Conservation (phyloP, 2,113 vertebrate genomes). For the Lepisosteus osseus region DNA sequence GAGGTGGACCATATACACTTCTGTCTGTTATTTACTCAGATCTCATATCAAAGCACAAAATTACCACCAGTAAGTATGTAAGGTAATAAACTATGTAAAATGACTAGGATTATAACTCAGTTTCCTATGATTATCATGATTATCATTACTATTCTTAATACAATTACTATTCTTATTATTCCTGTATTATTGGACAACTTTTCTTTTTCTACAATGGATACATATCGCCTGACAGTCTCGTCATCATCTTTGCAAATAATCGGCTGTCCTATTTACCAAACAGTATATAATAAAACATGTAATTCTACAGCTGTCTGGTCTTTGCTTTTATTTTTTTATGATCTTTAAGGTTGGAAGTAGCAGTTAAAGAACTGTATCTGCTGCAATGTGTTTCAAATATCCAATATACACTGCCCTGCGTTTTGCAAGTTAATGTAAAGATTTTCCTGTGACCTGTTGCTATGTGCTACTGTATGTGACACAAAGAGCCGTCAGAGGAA, state of each 20-base stretch:
- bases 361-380: not conserved
- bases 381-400: not conserved
- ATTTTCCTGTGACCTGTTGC: no score
- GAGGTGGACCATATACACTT: no score
- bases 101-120: constrained; percentile 50
- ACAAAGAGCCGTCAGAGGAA: no score
- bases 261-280: constrained; percentile 67
- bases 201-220: constrained; percentile 55
- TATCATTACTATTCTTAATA: constrained; percentile 43
- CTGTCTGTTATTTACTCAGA: constrained; percentile 53
- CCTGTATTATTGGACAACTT: constrained; percentile 43
- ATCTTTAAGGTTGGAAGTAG: not conserved
- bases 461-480: no score
- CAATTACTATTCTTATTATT: constrained; percentile 41
- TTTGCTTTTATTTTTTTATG: not conserved
- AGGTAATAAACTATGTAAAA: constrained; percentile 55
- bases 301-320: constrained; percentile 39
- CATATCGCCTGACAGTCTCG: constrained; percentile 61
- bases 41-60: constrained; percentile 75
- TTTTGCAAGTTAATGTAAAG: no score
- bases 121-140: constrained; percentile 56
- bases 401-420: no score
- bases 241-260: constrained; percentile 55
- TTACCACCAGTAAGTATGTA: constrained; percentile 56
- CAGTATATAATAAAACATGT: constrained; percentile 65